phyloP scores from a whole-genome alignment of 2,888 invertebrate genomes.

The Augochlorella aurata region DNA sequence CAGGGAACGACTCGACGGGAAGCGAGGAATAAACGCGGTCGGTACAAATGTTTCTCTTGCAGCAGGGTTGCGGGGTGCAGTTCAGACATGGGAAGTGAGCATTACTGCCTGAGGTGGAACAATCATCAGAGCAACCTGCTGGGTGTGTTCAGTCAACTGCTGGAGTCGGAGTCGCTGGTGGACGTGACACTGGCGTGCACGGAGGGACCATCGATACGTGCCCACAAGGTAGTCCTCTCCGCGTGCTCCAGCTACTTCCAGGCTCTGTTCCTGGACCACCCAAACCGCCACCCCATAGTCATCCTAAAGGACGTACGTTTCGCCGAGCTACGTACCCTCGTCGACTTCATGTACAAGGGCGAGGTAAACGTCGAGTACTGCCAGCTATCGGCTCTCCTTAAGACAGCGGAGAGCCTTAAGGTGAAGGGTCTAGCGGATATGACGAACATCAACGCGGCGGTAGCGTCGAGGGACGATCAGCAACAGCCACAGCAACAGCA shows the following conservation, averaged over 20 bases:
- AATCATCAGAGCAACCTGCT: conserved; percentile 99
- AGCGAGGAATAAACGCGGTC: conserved; percentile 1
- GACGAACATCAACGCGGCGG: conserved; percentile 90
- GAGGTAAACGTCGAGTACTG: conserved; percentile 97
- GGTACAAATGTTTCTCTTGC: conserved; percentile 65
- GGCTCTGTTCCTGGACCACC: conserved; percentile 95
- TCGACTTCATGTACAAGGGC: conserved; percentile 98
- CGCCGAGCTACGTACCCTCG: conserved; percentile 93
- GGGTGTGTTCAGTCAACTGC: conserved; percentile 97
- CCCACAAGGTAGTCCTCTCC: conserved; percentile 97
- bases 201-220: conserved; percentile 96
- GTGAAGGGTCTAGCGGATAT: conserved; percentile 96
- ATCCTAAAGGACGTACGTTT: conserved; percentile 97
- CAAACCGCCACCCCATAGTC: conserved; percentile 95
- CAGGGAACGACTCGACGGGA: conserved; percentile 2
- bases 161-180: conserved; percentile 97
- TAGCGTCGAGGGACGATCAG: conserved; percentile 79
- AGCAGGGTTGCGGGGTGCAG: conserved; percentile 90
- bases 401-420: conserved; percentile 96
- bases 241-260: conserved; percentile 98
- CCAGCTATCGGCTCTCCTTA: conserved; percentile 94
- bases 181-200: conserved; percentile 98
- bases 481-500: conserved; percentile 76
- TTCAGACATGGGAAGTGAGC: conserved; percentile 99
- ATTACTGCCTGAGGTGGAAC: conserved; percentile 99